Percentiles rank a stretch among this genome's conserved stretches.
These are phyloP conservation scores for Sebastes taczanowskii DNA, from an alignment of 2,797 vertebrate genomes.

Conservation along the genomic window DNA sequence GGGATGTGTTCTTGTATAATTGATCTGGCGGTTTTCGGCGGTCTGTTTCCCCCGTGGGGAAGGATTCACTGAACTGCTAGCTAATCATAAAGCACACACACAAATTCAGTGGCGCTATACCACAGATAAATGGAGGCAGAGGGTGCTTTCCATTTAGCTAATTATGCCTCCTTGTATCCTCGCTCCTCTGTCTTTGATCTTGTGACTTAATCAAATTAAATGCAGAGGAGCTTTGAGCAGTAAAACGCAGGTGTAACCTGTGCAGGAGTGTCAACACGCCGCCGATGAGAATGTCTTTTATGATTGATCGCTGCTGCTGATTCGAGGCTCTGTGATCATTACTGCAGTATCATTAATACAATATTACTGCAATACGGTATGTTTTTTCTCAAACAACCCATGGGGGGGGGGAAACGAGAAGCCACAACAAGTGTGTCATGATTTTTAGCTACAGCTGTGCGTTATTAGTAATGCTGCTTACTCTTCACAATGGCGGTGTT, in stretches of 20 bases:
- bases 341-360: slow-evolving; percentile 27
- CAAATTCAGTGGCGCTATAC: neutral
- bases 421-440: neutral
- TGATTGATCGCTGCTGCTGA: slow-evolving; percentile 6
- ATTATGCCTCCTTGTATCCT: neutral
- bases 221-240: neutral
- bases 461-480: neutral
- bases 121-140: slow-evolving; percentile 13
- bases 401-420: neutral
- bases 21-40: slow-evolving; percentile 22
- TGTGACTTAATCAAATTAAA: neutral
- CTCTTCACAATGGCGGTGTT: neutral
- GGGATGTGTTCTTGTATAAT: slow-evolving; percentile 19
- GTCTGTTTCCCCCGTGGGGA: slow-evolving; percentile 32
- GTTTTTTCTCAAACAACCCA: neutral
- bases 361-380: neutral
- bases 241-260: neutral
- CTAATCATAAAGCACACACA: slow-evolving; percentile 32
- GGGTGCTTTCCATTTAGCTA: slow-evolving; percentile 2
- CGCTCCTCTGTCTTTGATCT: neutral
- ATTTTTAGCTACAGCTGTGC: slow-evolving; percentile 11
- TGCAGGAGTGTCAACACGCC: neutral
- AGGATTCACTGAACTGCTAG: slow-evolving; percentile 15
- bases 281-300: neutral
- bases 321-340: slow-evolving; percentile 23